A percentile compares a stretch with the other conserved stretches of the same genome.
These are phyloP conservation scores for Xanthostigma xanthostigma DNA, from an alignment of 2,888 invertebrate species.

Conservation along the genomic window DNA sequence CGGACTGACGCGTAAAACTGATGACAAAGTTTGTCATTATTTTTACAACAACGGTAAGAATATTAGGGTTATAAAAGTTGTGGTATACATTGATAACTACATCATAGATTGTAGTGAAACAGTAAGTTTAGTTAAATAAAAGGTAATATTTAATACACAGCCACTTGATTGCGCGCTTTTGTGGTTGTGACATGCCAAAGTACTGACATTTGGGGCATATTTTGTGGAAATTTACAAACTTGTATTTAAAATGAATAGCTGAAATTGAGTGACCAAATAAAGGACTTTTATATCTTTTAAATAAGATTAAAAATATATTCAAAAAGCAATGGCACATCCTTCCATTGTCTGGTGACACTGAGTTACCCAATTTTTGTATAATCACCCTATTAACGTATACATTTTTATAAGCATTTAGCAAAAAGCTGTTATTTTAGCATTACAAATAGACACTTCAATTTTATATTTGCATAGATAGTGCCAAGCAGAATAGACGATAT, in stretches of 20 bases:
- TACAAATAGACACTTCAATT: too few species aligned
- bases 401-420: too few species aligned
- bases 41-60: slow-evolving; percentile 1
- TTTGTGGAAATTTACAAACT: too few species aligned
- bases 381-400: neutral
- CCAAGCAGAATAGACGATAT: too few species aligned
- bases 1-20: slow-evolving; percentile 2
- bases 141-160: too few species aligned
- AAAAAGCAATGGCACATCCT: neutral
- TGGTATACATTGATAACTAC: neutral
- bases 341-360: neutral
- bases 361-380: slow-evolving; percentile 2
- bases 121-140: too few species aligned
- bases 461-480: too few species aligned
- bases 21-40: slow-evolving; percentile 1
- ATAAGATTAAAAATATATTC: neutral
- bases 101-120: neutral
- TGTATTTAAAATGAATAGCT: too few species aligned
- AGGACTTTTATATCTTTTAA: neutral
- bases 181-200: too few species aligned
- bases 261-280: neutral
- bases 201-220: too few species aligned
- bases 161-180: too few species aligned
- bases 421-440: too few species aligned
- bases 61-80: slow-evolving; percentile 3